Evolutionary conservation across 2,113 vertebrate species (phyloP).

Genomic region (Tychaedon coryphoeus): DNA sequence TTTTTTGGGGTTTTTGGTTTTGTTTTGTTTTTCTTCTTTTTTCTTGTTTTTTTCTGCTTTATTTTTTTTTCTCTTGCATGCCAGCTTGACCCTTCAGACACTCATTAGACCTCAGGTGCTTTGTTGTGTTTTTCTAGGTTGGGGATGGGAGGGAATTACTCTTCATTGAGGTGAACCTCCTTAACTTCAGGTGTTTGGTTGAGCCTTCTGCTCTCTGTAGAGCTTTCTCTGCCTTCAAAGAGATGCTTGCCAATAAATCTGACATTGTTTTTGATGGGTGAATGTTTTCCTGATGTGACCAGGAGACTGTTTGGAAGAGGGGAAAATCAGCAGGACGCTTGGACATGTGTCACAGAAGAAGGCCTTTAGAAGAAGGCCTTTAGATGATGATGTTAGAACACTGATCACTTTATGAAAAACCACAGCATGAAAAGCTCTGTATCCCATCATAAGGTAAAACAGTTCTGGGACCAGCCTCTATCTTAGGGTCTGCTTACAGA

Average conservation of each 20-base stretch:
- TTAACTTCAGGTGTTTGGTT: not conserved
- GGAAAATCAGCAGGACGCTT: not conserved
- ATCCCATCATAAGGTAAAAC: not conserved
- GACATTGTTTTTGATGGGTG: not conserved
- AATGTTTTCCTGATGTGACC: not conserved
- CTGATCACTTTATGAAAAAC: not conserved
- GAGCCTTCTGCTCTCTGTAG: not conserved
- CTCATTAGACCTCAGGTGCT: not conserved
- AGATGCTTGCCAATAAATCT: not conserved
- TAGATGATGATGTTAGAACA: not conserved
- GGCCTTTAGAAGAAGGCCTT: not conserved
- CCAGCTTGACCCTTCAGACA: not conserved
- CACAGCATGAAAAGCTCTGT: not conserved
- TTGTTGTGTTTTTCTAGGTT: not conserved
- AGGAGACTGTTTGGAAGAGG: not conserved
- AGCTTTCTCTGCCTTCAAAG: not conserved
- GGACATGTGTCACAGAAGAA: not conserved
- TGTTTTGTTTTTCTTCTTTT: too few species aligned
- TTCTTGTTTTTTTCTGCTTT: accelerated
- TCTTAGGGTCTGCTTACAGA: not conserved
- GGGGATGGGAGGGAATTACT: not conserved
- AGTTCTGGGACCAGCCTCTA: not conserved
- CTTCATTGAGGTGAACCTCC: not conserved
- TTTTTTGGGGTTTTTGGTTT: too few species aligned
- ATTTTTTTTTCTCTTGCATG: accelerated